Evolutionary conservation across 2,113 vertebrate species (phyloP).

Genomic region (Eulacestoma nigropectus): DNA sequence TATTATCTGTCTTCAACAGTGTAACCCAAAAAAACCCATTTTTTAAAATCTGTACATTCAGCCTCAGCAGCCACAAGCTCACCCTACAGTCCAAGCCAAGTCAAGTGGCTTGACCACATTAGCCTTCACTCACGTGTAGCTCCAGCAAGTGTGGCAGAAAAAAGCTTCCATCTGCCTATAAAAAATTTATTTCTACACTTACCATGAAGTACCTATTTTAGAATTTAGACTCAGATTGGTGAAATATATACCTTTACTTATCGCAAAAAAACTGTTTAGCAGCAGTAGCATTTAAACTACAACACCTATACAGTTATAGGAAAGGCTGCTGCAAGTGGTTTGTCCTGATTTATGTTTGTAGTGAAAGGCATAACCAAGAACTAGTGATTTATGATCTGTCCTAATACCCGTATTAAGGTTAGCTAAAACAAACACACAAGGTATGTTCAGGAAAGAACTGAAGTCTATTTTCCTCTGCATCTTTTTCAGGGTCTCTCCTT

Average conservation of each 20-base stretch:
- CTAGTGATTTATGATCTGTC: neutral
- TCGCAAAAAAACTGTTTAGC: neutral
- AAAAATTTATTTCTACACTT: neutral
- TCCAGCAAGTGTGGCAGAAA: neutral
- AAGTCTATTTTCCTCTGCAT: neutral
- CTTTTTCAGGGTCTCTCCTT: neutral
- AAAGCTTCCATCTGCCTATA: neutral
- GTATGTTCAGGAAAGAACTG: neutral
- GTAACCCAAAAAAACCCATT: neutral
- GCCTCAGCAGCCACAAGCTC: neutral
- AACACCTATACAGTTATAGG: neutral
- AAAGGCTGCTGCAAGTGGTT: neutral
- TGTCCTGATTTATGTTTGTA: neutral
- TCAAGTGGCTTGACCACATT: neutral
- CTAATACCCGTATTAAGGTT: neutral
- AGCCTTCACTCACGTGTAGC: neutral
- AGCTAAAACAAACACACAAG: neutral
- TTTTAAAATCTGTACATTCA: neutral
- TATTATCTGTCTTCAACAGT: neutral
- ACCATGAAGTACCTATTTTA: neutral
- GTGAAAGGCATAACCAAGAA: neutral
- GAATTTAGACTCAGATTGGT: neutral
- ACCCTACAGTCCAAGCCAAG: neutral
- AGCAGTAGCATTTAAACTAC: neutral
- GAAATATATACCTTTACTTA: neutral